Evolutionary conservation across 2,888 invertebrate genomes (phyloP), one percentile per base, ranked within the genome.

Genomic region (Napeogenes sylphis): DNA sequence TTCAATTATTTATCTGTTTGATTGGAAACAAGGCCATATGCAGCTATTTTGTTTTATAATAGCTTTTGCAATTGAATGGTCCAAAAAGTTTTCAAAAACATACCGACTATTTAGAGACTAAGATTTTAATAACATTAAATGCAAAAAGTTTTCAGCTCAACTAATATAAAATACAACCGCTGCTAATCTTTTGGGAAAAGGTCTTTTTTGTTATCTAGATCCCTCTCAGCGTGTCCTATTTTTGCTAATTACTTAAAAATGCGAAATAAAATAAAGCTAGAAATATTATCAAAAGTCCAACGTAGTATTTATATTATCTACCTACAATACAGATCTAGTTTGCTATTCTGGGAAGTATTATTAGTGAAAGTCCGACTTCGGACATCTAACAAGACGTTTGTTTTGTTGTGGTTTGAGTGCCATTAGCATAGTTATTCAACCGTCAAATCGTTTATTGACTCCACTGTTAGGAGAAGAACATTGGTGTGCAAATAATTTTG

Each of bases 351-450:
- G 8, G 10, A 42, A n/a, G 5, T 33, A n/a, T 33, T 59, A 59
- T 47, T 62, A 66, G 66, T 45, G 58, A 64, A 59, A 68, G 65
- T 70, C 56, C 55, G 46, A 67, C 62, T 61, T 61, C 56, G 63
- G 64, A 76, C 71, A 70, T 68, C 56, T 69, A 70, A 69, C 72
- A 74, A 76, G 77, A 74, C 70, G 69, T 63, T 80, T 80, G 82
- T 84, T 83, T 84, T 85, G 79, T 82, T 83, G 73, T 76, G 75
- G 72, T 75, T 73, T 55, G 55, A 57, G 61, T 58, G 45, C 74
- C 72, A 87, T 87, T 86, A 85, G 71, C 85, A 86, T 85, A 85
- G 81, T 84, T 83, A 83, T 83, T 84, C 80, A 75, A 77, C 81
- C 84, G 79, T 84, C 74, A 83, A 85, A 85, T 81, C 76, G 79